Evolutionary conservation across 1,140 invertebrate species (phyloP), one percentile per base, ranked within the genome.

Genomic region (Heliconius melpomene): DNA sequence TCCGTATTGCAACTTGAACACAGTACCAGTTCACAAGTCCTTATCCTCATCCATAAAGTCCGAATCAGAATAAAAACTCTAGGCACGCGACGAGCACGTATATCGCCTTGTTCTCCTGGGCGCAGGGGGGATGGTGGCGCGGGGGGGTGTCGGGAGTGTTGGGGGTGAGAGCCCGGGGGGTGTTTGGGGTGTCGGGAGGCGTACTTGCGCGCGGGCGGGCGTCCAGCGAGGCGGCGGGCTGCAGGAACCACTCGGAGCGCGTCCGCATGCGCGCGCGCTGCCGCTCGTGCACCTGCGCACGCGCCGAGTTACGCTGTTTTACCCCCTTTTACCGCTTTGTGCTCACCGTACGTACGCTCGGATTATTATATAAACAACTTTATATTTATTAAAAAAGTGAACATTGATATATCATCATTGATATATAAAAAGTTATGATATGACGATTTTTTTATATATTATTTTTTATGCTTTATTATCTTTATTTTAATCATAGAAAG

Each of bases 221-320:
- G 92, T 95, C 87, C 93, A 94, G 88, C 94, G 95, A 91, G 88
- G 95, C 95, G 74, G 96, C 96, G 72, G 97, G 97, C 84, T 97
- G 97, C 88, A 99, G 96, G 95, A 98, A 99, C 98, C 98, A 99
- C 93, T 99, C 98, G 71, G 98, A 98, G 85, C 98, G 96, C 71
- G 98, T 98, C 92, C 97, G 96, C 98, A 99, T 99, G 84, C 98
- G 95, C 91, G 97, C 97, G 77, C 97, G 97, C 96, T 99, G 98
- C 90, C 98, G 95, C 95, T 99, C 98, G 95, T 99, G 98, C 80
- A 99, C 98, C 97, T 98, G 94, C 90, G 85, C 88, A 86, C 87
- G 85, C 73, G 73, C 72, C 72, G 46, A 20, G 60, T 60, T 73
- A 81, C 50, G 6, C 50, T 52, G 50, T 7, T 52, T 18, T 52